Evolutionary conservation across 2,888 invertebrate genomes (phyloP), one percentile per base, ranked within the genome.

Genomic region (Syritta pipiens): DNA sequence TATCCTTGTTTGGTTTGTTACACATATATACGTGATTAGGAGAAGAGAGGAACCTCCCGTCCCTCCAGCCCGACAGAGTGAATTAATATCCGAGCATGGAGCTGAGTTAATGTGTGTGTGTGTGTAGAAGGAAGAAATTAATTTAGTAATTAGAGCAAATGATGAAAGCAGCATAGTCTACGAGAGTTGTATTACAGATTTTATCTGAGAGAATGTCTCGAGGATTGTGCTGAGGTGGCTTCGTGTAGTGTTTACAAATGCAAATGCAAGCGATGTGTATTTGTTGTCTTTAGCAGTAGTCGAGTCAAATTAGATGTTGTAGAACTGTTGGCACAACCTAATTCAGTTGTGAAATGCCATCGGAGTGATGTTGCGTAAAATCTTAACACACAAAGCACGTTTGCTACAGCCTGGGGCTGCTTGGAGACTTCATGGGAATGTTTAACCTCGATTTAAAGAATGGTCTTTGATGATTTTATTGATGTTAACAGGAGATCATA

Each of bases 1-100:
- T 72, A 72, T 77, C 59, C 72, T 77, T 77, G 65, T 76, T 76
- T 76, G 69, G 49, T 65, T 77, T 72, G 44, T 68, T 42, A 72
- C 77, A 65, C 65, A 72, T 77, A 74, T 65, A 48, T 14, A 67
- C 72, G 60, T 62, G 77, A 63, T 65, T 71, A 59, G 46, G 59
- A 46, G 37, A 4, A 37, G 30, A 28, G 46, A 30, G 68, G 24
- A 37, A 17, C 37, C 17, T 3, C 17, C 3, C 35, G 4, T 37
- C 7, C 12, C 6, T 37, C 14, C 7, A 44, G 30, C 44, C 57
- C 10, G n/a, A 63, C 37, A 37, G 19, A 65, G 53, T 60, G 22
- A 77, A 65, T 72, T 72, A 72, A 59, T 65, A 65, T 48, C 37
- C 30, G 28, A 51, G 76, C 35, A 63, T 59, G 57, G n/a, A 72